Evolutionary conservation across 2,797 vertebrate species (phyloP).

Genomic region (Lithobates pipiens): DNA sequence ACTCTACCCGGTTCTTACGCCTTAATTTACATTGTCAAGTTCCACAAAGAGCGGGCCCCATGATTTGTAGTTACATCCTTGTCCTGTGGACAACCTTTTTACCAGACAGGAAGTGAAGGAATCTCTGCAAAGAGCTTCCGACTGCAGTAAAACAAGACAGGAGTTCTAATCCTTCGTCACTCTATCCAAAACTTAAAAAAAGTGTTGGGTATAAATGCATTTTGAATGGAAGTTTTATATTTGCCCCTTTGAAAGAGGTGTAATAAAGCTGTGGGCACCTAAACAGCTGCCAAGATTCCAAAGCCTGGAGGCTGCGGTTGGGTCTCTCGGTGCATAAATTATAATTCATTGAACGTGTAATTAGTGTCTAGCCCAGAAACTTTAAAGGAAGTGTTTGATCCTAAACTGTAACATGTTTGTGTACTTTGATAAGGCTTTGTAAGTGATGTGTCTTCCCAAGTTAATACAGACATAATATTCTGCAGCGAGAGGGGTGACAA

Average conservation of each 20-base stretch:
- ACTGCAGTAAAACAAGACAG: too few species aligned
- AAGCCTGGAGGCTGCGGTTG: constrained; percentile 3
- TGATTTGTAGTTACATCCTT: too few species aligned
- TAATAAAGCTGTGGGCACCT: neutral
- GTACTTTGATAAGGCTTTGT: neutral
- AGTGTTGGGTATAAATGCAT: too few species aligned
- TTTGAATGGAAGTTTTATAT: neutral
- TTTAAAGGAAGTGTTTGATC: constrained; percentile 36
- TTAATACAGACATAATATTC: neutral
- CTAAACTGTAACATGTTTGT: constrained; percentile 3
- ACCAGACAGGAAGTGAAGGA: too few species aligned
- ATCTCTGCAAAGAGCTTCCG: too few species aligned
- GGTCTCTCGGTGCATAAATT: constrained; percentile 23
- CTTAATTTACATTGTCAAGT: too few species aligned
- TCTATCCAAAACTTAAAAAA: too few species aligned
- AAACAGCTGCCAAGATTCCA: constrained; percentile 16
- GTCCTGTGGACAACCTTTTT: too few species aligned
- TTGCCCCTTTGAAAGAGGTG: neutral
- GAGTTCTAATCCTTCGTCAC: too few species aligned
- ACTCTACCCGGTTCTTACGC: too few species aligned
- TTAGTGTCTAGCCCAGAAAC: constrained; percentile 19
- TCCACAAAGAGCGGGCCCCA: too few species aligned
- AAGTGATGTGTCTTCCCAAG: neutral
- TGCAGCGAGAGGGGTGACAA: neutral
- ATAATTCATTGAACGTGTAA: constrained; percentile 25